Evolutionary conservation across 2,113 vertebrate species (phyloP).

Genomic region (Podilymbus podiceps): DNA sequence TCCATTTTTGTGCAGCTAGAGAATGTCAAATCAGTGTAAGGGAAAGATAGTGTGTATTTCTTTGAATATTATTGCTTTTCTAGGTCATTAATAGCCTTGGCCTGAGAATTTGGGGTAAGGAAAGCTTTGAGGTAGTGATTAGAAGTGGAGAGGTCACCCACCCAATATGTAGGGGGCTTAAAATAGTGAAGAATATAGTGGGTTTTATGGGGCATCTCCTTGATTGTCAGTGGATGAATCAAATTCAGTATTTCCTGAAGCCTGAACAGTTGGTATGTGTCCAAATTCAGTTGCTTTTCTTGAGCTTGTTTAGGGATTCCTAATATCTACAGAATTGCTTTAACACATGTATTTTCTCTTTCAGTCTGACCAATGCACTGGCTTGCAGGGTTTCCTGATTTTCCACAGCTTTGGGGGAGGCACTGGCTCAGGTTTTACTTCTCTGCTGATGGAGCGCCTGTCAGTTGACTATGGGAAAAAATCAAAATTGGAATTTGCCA

Average conservation of each 20-base stretch:
- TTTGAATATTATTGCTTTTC: not conserved
- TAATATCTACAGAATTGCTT: not conserved
- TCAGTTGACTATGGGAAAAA: constrained; percentile 89
- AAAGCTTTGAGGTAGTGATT: not conserved
- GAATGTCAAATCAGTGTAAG: not conserved
- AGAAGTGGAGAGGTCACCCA: not conserved
- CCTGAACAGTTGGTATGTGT: not conserved
- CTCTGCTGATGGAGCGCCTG: constrained; percentile 85
- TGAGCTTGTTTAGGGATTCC: not conserved
- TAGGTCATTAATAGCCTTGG: not conserved
- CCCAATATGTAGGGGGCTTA: not conserved
- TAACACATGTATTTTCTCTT: not conserved
- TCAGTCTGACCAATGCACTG: constrained; percentile 85
- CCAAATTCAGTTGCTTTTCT: not conserved
- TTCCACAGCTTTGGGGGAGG: constrained; percentile 88
- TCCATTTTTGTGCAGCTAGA: not conserved
- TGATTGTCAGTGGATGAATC: not conserved
- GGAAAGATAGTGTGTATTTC: no score
- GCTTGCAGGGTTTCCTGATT: constrained; percentile 87
- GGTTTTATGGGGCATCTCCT: not conserved
- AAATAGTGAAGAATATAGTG: not conserved
- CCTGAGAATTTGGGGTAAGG: not conserved
- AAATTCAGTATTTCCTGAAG: not conserved
- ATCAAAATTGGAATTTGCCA: constrained; percentile 86
- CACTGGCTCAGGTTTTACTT: constrained; percentile 88